A percentile compares a stretch with the other conserved stretches of the same genome.
Evolutionary conservation across 2,113 vertebrate genomes (phyloP).

Genomic region (Orientallactaga bullata): DNA sequence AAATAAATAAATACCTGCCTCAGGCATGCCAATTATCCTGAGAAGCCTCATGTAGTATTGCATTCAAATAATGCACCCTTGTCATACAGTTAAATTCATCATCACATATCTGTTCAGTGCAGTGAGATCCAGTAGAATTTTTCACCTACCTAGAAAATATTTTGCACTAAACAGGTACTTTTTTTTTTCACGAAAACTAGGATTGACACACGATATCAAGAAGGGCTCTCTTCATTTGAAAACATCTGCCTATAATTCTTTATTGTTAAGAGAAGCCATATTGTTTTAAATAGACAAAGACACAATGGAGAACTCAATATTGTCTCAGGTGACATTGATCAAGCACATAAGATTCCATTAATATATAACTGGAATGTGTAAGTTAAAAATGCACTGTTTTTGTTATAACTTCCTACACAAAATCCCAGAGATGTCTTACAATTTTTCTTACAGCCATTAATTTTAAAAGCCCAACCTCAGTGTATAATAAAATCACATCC

Average conservation of each 20-base stretch:
- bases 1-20: background rate
- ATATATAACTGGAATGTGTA: background rate
- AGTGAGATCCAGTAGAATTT: background rate
- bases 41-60: background rate
- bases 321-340: background rate
- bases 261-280: background rate
- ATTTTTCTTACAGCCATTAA: background rate
- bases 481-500: background rate
- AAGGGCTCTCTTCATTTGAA: conserved; percentile 10
- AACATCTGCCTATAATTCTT: background rate
- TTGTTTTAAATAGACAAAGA: background rate
- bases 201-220: background rate
- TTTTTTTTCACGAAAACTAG: background rate
- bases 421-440: background rate
- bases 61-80: background rate
- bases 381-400: background rate
- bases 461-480: background rate
- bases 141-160: background rate
- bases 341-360: background rate
- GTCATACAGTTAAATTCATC: background rate
- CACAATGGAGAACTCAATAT: background rate
- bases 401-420: background rate
- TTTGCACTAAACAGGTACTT: background rate
- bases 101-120: background rate
- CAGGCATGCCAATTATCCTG: background rate